These are phyloP conservation scores for Spilarctia lutea DNA, from an alignment of 2,888 invertebrate species.

Conservation along the genomic window DNA sequence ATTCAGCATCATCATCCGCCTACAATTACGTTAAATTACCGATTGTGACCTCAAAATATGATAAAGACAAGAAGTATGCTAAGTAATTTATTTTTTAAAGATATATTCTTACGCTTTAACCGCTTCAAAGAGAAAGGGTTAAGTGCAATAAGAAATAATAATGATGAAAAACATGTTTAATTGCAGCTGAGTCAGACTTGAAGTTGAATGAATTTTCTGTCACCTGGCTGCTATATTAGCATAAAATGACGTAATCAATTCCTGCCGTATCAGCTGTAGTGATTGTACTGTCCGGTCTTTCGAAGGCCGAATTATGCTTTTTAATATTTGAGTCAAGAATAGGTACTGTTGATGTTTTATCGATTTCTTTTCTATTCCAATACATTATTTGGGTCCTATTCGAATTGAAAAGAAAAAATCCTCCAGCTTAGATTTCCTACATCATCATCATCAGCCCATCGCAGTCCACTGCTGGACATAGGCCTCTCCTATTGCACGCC, in stretches of 20 bases:
- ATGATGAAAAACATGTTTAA: conserved; percentile 14
- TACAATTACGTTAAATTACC: conserved; percentile 33
- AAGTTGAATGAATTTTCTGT: conserved; percentile 51
- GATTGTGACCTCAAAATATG: conserved; percentile 31
- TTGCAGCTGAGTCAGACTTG: conserved; percentile 36
- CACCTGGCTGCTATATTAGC: conserved; percentile 47
- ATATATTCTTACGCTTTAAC: conserved; percentile 9
- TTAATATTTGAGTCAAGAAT: conserved; percentile 32
- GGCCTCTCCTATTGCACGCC: too few species aligned
- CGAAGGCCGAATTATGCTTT: conserved; percentile 53
- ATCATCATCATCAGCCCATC: too few species aligned
- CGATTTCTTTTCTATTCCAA: background rate
- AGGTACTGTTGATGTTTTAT: conserved; percentile 13
- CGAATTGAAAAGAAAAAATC: background rate
- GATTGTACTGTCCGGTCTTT: conserved; percentile 55
- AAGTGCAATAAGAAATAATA: conserved; percentile 4
- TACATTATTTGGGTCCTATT: background rate
- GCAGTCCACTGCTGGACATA: too few species aligned
- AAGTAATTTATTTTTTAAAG: conserved; percentile 6
- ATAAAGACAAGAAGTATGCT: conserved; percentile 16
- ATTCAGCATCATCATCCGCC: conserved; percentile 34
- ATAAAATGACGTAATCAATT: conserved; percentile 53
- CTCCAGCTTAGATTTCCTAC: too few species aligned
- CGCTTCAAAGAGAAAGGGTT: background rate
- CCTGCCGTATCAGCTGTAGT: conserved; percentile 55